Evolutionary conservation across 2,797 vertebrate genomes (phyloP).

Genomic region (Acanthurus lineatus): DNA sequence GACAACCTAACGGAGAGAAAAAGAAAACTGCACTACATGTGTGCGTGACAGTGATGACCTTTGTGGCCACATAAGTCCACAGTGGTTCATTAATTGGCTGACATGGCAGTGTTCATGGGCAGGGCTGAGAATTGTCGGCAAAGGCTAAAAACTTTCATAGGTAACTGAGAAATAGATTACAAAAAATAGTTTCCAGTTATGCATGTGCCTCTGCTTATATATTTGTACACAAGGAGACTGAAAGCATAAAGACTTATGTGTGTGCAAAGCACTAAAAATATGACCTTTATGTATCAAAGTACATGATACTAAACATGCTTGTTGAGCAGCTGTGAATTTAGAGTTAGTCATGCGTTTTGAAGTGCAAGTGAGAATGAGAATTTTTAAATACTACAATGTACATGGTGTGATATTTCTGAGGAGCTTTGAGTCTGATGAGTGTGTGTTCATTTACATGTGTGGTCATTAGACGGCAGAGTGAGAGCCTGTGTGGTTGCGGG

Average conservation of each 20-base stretch:
- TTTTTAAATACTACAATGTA: not conserved
- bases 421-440: slow-evolving; percentile 21
- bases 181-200: slow-evolving; percentile 21
- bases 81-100: slow-evolving; percentile 56
- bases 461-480: not conserved
- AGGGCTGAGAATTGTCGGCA: slow-evolving; percentile 33
- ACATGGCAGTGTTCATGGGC: slow-evolving; percentile 40
- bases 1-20: slow-evolving; percentile 15
- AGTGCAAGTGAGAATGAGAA: not conserved
- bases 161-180: not conserved
- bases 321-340: slow-evolving; percentile 1
- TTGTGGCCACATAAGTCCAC: slow-evolving; percentile 35
- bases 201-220: not conserved
- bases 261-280: no score
- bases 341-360: not conserved
- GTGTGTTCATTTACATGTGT: slow-evolving; percentile 1
- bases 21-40: not conserved
- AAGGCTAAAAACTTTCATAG: slow-evolving; percentile 4
- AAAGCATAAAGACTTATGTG: not conserved
- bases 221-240: not conserved
- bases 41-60: slow-evolving; percentile 30
- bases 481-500: slow-evolving; percentile 21
- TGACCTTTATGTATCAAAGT: not conserved
- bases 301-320: not conserved
- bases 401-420: not conserved